A percentile compares a stretch with the other conserved stretches of the same genome.
Conservation (phyloP, 2,113 vertebrate species). For the Microcebus tavaratra region DNA sequence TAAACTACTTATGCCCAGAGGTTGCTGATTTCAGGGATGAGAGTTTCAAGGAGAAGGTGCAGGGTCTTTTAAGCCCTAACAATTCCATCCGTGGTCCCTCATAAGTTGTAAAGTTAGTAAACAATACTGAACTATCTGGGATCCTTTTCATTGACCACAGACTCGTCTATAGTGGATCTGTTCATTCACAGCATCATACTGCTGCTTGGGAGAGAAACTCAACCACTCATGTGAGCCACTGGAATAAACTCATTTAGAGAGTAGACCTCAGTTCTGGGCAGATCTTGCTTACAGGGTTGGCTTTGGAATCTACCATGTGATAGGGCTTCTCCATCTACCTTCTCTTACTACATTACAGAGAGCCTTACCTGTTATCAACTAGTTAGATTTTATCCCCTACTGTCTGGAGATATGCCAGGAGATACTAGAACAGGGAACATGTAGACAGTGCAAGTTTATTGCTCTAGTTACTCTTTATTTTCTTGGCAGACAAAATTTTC, state of each 20-base stretch:
- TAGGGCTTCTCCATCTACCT: not conserved
- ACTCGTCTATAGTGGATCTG: not conserved
- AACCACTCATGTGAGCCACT: not conserved
- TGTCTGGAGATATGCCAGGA: not conserved
- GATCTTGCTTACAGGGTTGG: not conserved
- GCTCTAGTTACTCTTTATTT: not conserved
- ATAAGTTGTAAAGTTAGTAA: not conserved
- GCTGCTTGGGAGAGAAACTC: not conserved
- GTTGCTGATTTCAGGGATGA: not conserved
- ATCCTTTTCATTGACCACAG: not conserved
- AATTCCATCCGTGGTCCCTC: not conserved
- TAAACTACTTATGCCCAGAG: not conserved
- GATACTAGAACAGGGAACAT: not conserved
- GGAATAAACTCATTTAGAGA: not conserved
- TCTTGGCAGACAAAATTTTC: slow-evolving; percentile 38
- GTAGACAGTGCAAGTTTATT: not conserved
- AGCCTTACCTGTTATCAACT: not conserved
- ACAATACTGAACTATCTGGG: not conserved
- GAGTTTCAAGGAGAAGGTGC: not conserved
- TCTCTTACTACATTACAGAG: not conserved
- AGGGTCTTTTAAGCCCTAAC: not conserved
- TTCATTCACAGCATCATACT: not conserved
- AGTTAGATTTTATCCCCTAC: not conserved
- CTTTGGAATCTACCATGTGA: accelerated
- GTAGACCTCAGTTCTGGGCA: not conserved